Conservation (phyloP, 2,797 vertebrate species). For the Tenualosa ilisha region DNA sequence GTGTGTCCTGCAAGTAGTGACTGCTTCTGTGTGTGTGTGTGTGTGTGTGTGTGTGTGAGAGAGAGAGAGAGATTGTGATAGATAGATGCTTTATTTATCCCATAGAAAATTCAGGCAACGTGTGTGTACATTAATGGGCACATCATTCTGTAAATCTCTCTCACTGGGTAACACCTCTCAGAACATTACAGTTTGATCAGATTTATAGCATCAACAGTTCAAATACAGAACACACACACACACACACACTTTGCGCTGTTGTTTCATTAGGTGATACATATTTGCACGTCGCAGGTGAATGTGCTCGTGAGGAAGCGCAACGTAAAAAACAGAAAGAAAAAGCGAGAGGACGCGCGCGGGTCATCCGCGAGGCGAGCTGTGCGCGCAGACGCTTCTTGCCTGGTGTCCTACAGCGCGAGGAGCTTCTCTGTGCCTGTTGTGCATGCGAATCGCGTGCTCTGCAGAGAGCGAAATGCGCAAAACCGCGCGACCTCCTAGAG, state of each 20-base stretch:
- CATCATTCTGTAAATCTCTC: not conserved
- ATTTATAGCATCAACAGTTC: not conserved
- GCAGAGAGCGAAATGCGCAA: conserved; percentile 34
- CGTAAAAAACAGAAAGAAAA: not conserved
- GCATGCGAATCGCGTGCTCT: conserved; percentile 16
- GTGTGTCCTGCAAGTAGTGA: not conserved
- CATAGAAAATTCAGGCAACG: no score
- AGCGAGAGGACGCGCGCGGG: not conserved
- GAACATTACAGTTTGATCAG: not conserved
- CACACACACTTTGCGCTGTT: not conserved
- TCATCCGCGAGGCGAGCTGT: not conserved
- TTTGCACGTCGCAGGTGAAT: not conserved
- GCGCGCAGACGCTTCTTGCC: not conserved
- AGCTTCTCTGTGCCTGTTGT: not conserved
- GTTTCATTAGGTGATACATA: not conserved
- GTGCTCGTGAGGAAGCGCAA: not conserved
- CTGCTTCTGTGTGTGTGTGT: not conserved
- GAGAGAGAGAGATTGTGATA: no score
- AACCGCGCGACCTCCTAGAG: conserved; percentile 30
- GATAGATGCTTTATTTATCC: no score
- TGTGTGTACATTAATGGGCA: not conserved
- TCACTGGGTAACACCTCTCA: not conserved
- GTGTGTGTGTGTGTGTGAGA: not conserved
- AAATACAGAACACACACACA: not conserved
- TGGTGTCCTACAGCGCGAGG: not conserved